These are phyloP conservation scores for Lophura nycthemera DNA, from an alignment of 2,113 vertebrate genomes.

Conservation along the genomic window DNA sequence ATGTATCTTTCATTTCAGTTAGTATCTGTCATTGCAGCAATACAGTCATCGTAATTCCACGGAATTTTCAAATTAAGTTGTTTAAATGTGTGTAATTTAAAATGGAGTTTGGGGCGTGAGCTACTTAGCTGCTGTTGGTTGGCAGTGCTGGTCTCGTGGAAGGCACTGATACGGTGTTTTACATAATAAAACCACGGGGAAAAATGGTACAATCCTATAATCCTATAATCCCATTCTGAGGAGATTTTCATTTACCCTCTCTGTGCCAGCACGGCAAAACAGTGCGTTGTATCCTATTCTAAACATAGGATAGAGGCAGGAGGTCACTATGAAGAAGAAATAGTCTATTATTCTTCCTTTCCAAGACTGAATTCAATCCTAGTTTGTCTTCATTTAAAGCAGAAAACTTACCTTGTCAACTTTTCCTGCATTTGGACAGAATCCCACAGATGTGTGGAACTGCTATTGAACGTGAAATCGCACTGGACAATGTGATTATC, in stretches of 20 bases:
- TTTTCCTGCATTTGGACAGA: slow-evolving; percentile 25
- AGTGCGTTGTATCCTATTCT: neutral
- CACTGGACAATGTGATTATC: neutral
- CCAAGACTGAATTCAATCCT: neutral
- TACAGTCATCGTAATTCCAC: neutral
- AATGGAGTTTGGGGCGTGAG: neutral
- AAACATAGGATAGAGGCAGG: neutral
- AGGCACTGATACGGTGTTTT: neutral
- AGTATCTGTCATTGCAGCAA: neutral
- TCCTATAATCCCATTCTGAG: neutral
- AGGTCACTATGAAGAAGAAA: neutral
- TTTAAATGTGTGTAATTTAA: neutral
- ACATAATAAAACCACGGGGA: neutral
- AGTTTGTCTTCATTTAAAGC: slow-evolving; percentile 30
- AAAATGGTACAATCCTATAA: neutral
- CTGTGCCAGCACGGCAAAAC: neutral
- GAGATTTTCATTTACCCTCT: neutral
- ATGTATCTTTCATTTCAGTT: neutral
- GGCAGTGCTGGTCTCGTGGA: neutral
- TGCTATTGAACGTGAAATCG: neutral
- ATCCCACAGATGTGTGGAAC: neutral
- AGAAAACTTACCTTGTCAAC: slow-evolving; percentile 29
- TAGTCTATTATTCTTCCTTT: neutral
- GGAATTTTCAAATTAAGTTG: neutral
- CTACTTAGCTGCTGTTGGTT: neutral